Evolutionary conservation across 2,797 vertebrate species (phyloP).

Genomic region (Iguana delicatissima): DNA sequence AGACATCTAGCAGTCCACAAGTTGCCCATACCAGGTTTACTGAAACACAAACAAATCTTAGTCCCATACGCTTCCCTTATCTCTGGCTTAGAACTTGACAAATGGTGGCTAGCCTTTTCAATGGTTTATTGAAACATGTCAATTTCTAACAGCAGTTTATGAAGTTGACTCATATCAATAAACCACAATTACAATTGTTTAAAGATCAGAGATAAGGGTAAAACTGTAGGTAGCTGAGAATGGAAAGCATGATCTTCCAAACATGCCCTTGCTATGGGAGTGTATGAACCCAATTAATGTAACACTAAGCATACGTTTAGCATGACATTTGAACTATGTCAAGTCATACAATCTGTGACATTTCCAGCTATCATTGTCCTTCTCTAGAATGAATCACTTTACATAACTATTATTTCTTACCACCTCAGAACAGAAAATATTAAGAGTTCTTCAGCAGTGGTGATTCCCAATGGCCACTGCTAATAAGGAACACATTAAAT

Average conservation of each 20-base stretch:
- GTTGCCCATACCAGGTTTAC: not conserved
- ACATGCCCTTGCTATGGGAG: not conserved
- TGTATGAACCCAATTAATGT: not conserved
- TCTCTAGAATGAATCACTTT: not conserved
- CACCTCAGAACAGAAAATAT: not conserved
- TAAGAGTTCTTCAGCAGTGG: not conserved
- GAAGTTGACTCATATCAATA: not conserved
- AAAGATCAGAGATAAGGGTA: not conserved
- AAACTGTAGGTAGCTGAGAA: conserved; percentile 13
- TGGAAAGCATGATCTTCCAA: not conserved
- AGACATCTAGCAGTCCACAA: not conserved
- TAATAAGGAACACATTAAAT: conserved; percentile 1
- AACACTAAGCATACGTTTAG: conserved; percentile 12
- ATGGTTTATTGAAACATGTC: not conserved
- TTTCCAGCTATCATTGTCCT: not conserved
- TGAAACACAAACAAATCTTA: not conserved
- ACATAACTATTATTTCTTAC: not conserved
- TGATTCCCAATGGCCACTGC: not conserved
- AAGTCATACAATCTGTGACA: not conserved
- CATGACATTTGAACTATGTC: not conserved
- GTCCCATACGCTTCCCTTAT: not conserved
- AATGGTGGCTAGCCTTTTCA: not conserved
- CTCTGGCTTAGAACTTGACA: not conserved
- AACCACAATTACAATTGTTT: conserved; percentile 10
- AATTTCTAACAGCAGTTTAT: not conserved